Evolutionary conservation across 1,140 invertebrate species (phyloP), one percentile per base, ranked within the genome.

Genomic region (Drosophila fuyamai): DNA sequence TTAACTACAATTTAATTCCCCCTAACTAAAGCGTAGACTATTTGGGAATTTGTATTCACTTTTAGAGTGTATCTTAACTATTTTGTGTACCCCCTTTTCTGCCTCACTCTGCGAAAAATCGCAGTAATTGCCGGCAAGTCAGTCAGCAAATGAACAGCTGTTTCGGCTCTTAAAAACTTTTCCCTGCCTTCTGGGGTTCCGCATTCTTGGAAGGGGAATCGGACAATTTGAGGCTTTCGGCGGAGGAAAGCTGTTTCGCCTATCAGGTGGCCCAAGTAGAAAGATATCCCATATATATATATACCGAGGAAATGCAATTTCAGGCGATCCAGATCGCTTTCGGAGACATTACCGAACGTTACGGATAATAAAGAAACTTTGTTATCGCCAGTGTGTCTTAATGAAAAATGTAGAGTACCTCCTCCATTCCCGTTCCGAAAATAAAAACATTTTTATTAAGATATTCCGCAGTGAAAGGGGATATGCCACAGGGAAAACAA

Each of bases 311-410:
- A 47, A 35, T 48, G 13, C 4, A 23, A 5, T 61, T 76, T 40
- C 66, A 72, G 77, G 48, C 59, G 14, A 16, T 14, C 32, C 53
- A 16, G 40, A 61, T 63, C 55, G 47, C 13, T 47, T 58, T 51
- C 66, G 63, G 80, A 54, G 80, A 79, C 70, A 79, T 83, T 72
- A 66, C 80, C 71, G 40, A 71, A 50, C 56, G 80, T 51, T 71
- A 82, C 80, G 80, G 66, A 41, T 59, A 75, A 65, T 54, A 51
- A 23, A 18, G 59, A 70, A 61, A 58, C 23, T 36, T 36, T 13
- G 1, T 44, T 50, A 44, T 72, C 44, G 48, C 9, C 13, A 35
- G 23, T 7, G 46, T 18, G 23, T 48, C 43, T 27, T 6, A 48
- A 27, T 48, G 23, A 29, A 23, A 10, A 36, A 59, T 14, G 14